A percentile compares a stretch with the other conserved stretches of the same genome.
Conservation (phyloP, 2,113 vertebrate genomes). For the Pelvicachromis taeniatus region DNA sequence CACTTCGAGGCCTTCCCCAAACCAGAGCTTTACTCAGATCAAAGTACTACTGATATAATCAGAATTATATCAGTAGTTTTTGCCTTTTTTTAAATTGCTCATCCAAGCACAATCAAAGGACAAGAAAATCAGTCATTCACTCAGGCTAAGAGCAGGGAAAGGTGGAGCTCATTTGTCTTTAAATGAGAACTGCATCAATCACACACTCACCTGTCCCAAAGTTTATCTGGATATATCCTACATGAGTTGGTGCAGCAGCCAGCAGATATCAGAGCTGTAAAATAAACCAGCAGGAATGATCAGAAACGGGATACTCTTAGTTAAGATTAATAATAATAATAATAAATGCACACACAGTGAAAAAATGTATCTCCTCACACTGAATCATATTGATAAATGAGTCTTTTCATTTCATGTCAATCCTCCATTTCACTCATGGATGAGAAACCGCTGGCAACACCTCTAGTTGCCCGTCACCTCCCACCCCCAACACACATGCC, state of each 20-base stretch:
- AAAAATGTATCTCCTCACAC: neutral
- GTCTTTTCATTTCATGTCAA: neutral
- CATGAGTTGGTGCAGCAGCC: conserved; percentile 75
- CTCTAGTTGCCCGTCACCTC: neutral
- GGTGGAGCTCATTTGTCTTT: neutral
- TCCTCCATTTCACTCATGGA: neutral
- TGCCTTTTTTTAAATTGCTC: neutral
- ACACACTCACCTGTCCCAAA: conserved; percentile 72
- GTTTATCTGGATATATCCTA: conserved; percentile 53
- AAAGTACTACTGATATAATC: too few relatives aligned
- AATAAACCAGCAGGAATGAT: neutral
- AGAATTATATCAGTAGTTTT: neutral
- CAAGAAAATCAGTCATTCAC: neutral
- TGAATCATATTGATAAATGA: neutral
- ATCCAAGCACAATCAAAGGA: neutral
- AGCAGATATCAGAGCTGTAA: conserved; percentile 73
- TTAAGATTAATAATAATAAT: neutral
- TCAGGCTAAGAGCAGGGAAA: neutral
- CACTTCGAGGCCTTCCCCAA: too few relatives aligned
- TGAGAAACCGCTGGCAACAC: neutral
- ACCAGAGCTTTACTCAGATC: too few relatives aligned
- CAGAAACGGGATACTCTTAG: neutral
- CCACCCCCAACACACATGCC: neutral
- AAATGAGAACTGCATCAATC: neutral
- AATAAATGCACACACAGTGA: neutral